Evolutionary conservation across 2,797 vertebrate species (phyloP).

Genomic region (Garrulus glandarius): DNA sequence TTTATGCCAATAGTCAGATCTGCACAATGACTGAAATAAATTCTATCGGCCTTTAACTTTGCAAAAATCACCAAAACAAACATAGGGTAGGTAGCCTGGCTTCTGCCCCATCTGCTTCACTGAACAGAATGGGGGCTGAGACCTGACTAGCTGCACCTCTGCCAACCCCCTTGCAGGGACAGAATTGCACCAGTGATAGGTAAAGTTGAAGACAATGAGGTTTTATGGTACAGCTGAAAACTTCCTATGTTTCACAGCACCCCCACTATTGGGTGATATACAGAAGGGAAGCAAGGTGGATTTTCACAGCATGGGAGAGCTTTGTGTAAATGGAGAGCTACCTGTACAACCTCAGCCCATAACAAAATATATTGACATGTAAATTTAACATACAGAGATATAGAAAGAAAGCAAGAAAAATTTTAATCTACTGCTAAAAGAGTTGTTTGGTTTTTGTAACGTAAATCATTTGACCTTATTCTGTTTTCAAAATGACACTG

Average conservation of each 20-base stretch:
- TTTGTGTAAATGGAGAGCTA: neutral
- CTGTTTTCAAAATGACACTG: neutral
- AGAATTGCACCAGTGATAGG: neutral
- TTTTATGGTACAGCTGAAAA: neutral
- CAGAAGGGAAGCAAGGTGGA: neutral
- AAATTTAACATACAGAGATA: neutral
- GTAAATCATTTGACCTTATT: neutral
- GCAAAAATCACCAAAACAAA: neutral
- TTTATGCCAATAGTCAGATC: neutral
- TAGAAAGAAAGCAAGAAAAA: neutral
- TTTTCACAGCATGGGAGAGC: neutral
- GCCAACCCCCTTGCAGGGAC: neutral
- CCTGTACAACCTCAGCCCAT: neutral
- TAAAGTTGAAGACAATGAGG: neutral
- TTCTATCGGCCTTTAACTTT: neutral
- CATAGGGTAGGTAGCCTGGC: neutral
- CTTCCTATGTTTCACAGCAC: neutral
- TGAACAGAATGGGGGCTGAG: neutral
- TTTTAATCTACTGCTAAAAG: neutral
- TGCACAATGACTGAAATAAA: neutral
- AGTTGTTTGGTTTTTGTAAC: neutral
- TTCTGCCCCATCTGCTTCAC: neutral
- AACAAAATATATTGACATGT: neutral
- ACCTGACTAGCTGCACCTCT: neutral
- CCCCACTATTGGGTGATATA: neutral